Conservation (phyloP, 2,113 vertebrate genomes). For the Actenoides lindsayi region DNA sequence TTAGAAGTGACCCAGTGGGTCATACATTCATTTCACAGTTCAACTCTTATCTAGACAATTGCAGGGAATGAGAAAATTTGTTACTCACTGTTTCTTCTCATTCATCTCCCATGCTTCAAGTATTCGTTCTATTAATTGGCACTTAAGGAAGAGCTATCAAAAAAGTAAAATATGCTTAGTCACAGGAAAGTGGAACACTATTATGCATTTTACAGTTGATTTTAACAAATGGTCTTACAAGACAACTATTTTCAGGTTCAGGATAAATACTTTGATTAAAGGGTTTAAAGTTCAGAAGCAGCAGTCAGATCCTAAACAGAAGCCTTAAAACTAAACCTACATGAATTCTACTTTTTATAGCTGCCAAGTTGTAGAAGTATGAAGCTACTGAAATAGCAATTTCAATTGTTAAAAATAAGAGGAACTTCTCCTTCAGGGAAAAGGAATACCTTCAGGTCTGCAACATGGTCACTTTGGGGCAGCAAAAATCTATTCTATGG, state of each 20-base stretch:
- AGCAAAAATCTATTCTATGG: background rate
- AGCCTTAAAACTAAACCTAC: background rate
- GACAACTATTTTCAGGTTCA: background rate
- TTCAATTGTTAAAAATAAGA: background rate
- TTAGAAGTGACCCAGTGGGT: background rate
- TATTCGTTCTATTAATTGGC: constrained; percentile 95
- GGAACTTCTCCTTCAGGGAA: background rate
- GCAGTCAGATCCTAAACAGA: background rate
- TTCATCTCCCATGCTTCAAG: constrained; percentile 95
- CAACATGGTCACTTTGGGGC: background rate
- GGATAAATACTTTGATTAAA: background rate
- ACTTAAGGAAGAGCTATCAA: constrained; percentile 93
- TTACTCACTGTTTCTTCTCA: constrained; percentile 96
- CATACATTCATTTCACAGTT: background rate
- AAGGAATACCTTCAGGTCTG: background rate
- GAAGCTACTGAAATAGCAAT: background rate
- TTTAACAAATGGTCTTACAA: background rate
- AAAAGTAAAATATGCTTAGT: background rate
- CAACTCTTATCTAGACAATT: background rate
- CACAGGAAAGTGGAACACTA: background rate
- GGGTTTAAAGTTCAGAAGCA: background rate
- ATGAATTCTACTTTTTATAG: background rate
- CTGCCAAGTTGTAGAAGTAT: background rate
- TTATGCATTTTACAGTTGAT: background rate
- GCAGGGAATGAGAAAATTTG: background rate